Conservation (phyloP, 1,140 invertebrate genomes). For the fruit fly (Drosophila melanogaster) region Release_6_plus_ISO1_MT NT_033779.5:18034501-18035000, state of each 20-base stretch:
- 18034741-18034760: conserved; percentile 49
- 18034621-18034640: conserved; percentile 1
- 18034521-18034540: conserved; percentile 77
- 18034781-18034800: conserved; percentile 72
- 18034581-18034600: conserved; percentile 50
- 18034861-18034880: conserved; percentile 24
- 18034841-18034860: conserved; percentile 68
- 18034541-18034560: conserved; percentile 59
- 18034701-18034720: conserved; percentile 13
- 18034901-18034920: conserved; percentile 83
- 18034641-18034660: not conserved
- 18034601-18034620: conserved; percentile 1
- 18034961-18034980: conserved; percentile 49
- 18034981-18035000: conserved; percentile 10
- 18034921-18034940: conserved; percentile 83
- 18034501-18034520: conserved; percentile 52
- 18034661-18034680: conserved; percentile 1
- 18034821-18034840: conserved; percentile 7
- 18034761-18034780: conserved; percentile 66
- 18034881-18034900: conserved; percentile 58
- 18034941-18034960: conserved; percentile 83
- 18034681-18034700: conserved; percentile 38
- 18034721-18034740: conserved; percentile 12
- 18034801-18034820: conserved; percentile 55
- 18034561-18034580: conserved; percentile 61